Percentiles rank a stretch among this genome's conserved stretches.
phyloP scores from a whole-genome alignment of 2,888 invertebrate genomes.

The Cremastinae sp. region DNA sequence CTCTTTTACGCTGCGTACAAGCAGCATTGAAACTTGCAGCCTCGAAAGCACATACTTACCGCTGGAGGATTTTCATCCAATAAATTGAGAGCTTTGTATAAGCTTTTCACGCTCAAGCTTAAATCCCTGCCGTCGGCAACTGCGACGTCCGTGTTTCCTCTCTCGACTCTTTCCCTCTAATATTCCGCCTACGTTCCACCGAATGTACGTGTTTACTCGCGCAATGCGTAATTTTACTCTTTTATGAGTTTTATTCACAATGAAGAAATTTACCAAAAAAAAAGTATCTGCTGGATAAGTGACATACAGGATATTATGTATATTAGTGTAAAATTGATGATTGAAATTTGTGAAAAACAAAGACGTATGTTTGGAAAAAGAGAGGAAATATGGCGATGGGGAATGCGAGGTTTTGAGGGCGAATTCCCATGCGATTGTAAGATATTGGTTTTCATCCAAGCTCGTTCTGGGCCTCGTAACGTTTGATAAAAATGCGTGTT shows the following conservation, averaged over 20 bases:
- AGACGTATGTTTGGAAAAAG: constrained; percentile 52
- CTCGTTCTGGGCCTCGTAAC: constrained; percentile 79
- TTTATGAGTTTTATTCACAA: no score
- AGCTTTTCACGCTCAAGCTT: constrained; percentile 81
- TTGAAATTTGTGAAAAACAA: constrained; percentile 53
- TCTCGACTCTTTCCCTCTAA: constrained; percentile 22
- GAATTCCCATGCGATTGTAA: constrained; percentile 77
- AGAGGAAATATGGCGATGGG: constrained; percentile 58
- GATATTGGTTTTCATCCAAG: constrained; percentile 80
- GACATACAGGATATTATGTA: constrained; percentile 67
- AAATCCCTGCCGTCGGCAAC: constrained; percentile 76
- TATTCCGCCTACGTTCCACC: constrained; percentile 38
- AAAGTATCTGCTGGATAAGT: not conserved
- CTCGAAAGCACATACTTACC: constrained; percentile 77
- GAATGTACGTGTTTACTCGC: constrained; percentile 54
- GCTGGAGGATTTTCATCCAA: constrained; percentile 82
- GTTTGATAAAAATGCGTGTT: constrained; percentile 81
- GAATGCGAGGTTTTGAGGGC: constrained; percentile 64
- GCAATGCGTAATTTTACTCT: constrained; percentile 44
- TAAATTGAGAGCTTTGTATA: constrained; percentile 84
- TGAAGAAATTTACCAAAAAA: constrained; percentile 30
- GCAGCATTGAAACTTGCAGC: constrained; percentile 80
- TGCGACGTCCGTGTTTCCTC: constrained; percentile 57
- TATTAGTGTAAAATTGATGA: constrained; percentile 19
- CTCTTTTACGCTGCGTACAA: constrained; percentile 28